Base-by-base conservation (phyloP, 2,113 vertebrate species). In the Spizaetus ornatus region DNA sequence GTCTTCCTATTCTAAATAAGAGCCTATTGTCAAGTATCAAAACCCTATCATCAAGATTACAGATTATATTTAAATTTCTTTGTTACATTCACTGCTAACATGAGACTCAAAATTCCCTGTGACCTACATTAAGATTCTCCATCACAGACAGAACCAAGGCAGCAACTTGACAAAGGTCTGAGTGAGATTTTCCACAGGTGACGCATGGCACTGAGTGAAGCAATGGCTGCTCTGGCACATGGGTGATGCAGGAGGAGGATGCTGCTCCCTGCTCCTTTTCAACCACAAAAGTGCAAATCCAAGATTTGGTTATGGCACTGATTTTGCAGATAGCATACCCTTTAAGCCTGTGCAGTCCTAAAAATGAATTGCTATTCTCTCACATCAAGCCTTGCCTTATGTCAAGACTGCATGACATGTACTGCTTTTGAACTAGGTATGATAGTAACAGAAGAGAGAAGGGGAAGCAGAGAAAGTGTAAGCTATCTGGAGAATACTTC, bases 171-270 rank as follows among this genome's bases (percentile, higher is more conserved):
- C 20, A 55, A 32, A 78, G 7, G 32, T 47, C 53, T 23, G 34
- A 38, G 40, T 13, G 25, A 25, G 55, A 70, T 58, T 86, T 76
- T 78, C 43, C 83, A 74, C 26, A 50, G 43, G 25, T 7, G 3
- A 84, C 0, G 0, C 16, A 8, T 5, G 13, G 48, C 27, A 71
- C 42, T 3, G 16, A 36, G 59, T 31, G 31, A 92, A 90, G 40
- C 36, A 55, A 22, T 23, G 22, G 29, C 52, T 72, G 45, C 53
- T 43, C 31, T 70, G 66, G 45, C 43, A 83, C n/a, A 25, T 1
- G 26, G 19, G 38, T 36, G 17, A 83, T 38, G 2, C 23, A 69
- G 59, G 17, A 82, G 11, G 23, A 82, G 5, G 34, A 3, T 48
- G 32, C 16, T 93, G 22, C 34, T 86, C 31, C 31, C 36, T 48